Evolutionary conservation across 35 echinoderm and acorn worm species (phyloP).

Genomic region (Holothuria glaberrima): DNA sequence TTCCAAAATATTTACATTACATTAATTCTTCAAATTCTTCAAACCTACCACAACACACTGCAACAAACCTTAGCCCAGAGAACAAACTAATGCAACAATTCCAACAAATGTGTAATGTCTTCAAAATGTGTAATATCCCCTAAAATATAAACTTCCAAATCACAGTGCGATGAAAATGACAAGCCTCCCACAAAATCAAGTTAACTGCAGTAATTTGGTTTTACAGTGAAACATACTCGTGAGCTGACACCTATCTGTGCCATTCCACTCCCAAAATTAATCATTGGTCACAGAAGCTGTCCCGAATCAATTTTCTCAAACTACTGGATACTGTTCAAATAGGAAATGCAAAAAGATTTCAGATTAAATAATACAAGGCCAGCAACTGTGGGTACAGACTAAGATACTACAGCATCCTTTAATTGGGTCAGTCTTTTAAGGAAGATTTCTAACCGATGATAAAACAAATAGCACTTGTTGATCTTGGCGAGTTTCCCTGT

Average conservation of each 20-base stretch:
- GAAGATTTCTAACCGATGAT: neutral
- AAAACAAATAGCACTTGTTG: slow-evolving; percentile 38
- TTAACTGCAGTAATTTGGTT: neutral
- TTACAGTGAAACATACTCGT: neutral
- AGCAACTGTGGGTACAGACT: neutral
- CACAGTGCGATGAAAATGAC: too few relatives aligned
- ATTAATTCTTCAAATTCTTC: too few relatives aligned
- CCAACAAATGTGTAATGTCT: too few relatives aligned
- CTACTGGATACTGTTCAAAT: slow-evolving; percentile 42
- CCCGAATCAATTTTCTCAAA: slow-evolving; percentile 37
- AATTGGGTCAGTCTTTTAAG: slow-evolving; percentile 5
- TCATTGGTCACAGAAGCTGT: slow-evolving; percentile 1
- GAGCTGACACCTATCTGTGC: slow-evolving; percentile 9
- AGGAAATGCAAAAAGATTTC: too few relatives aligned
- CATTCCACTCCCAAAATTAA: slow-evolving; percentile 12
- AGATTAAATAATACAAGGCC: too few relatives aligned
- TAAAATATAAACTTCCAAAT: too few relatives aligned
- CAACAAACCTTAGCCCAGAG: too few relatives aligned
- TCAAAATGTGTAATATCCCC: too few relatives aligned
- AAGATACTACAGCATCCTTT: neutral
- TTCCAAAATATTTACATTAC: too few relatives aligned
- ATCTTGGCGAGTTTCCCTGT: neutral
- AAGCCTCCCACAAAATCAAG: too few relatives aligned
- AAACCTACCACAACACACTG: too few relatives aligned
- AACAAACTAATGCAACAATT: too few relatives aligned